Evolutionary conservation across 37 sponge, comb jelly and placozoan genomes (phyloP), one percentile per base, ranked within the genome.

Genomic region (Geodia barretti): DNA sequence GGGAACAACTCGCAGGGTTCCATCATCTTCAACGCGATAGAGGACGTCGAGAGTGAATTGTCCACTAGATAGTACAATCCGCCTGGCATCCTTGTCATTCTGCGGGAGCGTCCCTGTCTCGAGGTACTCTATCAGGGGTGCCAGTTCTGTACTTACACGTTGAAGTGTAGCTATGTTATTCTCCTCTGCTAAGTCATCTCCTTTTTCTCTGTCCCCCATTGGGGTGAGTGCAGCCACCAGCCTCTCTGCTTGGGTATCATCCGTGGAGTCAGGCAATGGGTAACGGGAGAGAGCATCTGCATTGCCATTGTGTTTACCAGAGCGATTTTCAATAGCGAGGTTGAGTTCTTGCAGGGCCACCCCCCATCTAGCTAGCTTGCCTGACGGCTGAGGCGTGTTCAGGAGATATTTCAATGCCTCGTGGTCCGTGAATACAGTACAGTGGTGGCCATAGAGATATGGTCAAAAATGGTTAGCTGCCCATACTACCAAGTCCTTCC

Each of bases 311-410:
- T 31, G 41, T 23, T 35, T 79, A 21, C 77, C 87, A 36, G 87
- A 17, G 39, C 87, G 69, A 54, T 80, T 61, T 0, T 35, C 25
- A 25, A 87, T 80, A 21, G 54, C 72, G n/a, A 87, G 33, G 33
- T 87, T 70, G 76, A 87, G 32, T 31, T 80, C 87, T 35, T 87
- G 87, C 19, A 87, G 64, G 21, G 60, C 40, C 68, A 86, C 28
- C 2, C 66, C 79, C 87, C 87, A 86, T 38, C 80, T 60, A 2
- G 87, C 80, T 25, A 80, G 28, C 70, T 79, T 87, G 20, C 75
- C 71, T 32, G 76, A 76, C 0, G 88, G 88, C n/a, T 76, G 70
- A 11, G 60, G 31, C 4, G 60, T 25, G 36, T 66, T 33, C 17
- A 81, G 47, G 35, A 81, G 33, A 26, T 72, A 80, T 3, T 42